Evolutionary conservation across 2,888 invertebrate genomes (phyloP), one percentile per base, ranked within the genome.

Genomic region (Plutella xylostella): DNA sequence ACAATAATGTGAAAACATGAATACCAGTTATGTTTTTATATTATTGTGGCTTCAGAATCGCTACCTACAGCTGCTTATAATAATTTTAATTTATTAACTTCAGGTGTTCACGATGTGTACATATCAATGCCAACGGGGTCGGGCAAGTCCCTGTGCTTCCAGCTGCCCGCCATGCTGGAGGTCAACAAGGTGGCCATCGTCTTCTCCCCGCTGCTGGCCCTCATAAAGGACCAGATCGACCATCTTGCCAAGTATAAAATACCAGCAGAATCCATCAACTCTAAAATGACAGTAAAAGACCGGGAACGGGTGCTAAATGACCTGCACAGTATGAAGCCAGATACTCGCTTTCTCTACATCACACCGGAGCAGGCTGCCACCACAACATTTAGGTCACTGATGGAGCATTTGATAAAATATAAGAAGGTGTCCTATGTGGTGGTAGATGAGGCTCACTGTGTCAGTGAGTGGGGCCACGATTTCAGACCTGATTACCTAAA

Each of bases 401-500:
- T 93, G 49, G 85, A 87, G 19, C 88, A 89, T 57, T 75, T 97
- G 54, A 77, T 89, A 45, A 91, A 90, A 58, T 88, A 89, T 60
- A 88, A 92, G 45, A 90, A 94, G 63, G 75, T 99, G 4, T 91
- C 93, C 0, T 96, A 94, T 70, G 89, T 99, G 57, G 92, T 97
- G 18, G 92, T 99, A 11, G 99, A 99, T 76, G 99, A 99, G 82
- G 97, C 97, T 1, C 97, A 97, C 76, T 97, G 97, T 80, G 96
- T 99, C 0, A 97, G 96, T 59, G 93, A 98, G 61, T 99, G 98
- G 99, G 99, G 99, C 0, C 98, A 98, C 76, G 98, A 98, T 73
- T 99, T 99, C 70, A 86, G 97, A 6, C 96, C 96, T 0, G 96
- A 96, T 72, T 99, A 98, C 70, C 85, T 98, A 18, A 94, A 95